Evolutionary conservation across 2,113 vertebrate species (phyloP).

Genomic region (Petaurus breviceps): DNA sequence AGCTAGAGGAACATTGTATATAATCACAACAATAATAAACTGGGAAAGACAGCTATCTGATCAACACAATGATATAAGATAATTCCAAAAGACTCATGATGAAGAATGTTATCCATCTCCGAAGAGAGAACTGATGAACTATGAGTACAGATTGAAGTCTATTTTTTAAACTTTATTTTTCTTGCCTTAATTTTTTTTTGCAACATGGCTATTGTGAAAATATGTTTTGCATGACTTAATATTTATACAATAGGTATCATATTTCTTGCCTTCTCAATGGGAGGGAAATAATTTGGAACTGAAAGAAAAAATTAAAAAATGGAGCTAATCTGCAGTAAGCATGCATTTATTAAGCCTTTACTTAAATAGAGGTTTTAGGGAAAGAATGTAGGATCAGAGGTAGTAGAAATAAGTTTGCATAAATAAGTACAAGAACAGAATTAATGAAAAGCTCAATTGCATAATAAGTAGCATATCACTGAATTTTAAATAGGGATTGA

Average conservation of each 20-base stretch:
- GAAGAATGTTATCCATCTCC: neutral
- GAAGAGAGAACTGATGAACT: neutral
- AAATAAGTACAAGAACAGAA: neutral
- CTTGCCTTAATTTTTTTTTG: neutral
- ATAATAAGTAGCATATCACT: neutral
- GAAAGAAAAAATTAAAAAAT: neutral
- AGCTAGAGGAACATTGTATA: neutral
- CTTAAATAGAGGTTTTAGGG: neutral
- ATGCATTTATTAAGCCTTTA: neutral
- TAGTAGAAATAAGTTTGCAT: neutral
- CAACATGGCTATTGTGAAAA: neutral
- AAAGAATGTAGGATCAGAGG: neutral
- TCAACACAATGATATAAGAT: neutral
- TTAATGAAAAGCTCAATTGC: neutral
- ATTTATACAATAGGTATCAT: neutral
- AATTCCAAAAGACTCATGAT: neutral
- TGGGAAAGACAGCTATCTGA: neutral
- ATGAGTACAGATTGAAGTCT: neutral
- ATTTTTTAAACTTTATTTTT: neutral
- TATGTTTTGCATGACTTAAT: neutral
- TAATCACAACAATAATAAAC: neutral
- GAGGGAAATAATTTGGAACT: neutral
- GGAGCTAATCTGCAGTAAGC: neutral
- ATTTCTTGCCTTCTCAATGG: neutral
- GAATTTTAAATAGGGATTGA: neutral